phyloP scores from a whole-genome alignment of 2,888 invertebrate genomes.

The Rhopalosiphum nymphaeae region DNA sequence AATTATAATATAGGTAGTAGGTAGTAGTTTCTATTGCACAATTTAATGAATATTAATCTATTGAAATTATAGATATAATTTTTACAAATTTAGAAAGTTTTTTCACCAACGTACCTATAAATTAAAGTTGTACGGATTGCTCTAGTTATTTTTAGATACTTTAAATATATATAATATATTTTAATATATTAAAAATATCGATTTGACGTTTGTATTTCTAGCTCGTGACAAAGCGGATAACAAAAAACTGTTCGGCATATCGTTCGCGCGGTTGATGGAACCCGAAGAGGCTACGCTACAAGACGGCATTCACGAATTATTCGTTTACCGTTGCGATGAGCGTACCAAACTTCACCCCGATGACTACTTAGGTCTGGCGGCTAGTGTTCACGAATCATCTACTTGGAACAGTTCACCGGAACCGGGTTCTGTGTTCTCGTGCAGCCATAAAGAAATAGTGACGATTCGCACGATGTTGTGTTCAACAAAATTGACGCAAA shows the following conservation, averaged over 20 bases:
- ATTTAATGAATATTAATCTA: not conserved
- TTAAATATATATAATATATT: no score
- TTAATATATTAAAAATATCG: not conserved
- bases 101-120: not conserved
- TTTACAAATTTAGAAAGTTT: not conserved
- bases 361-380: constrained; percentile 72
- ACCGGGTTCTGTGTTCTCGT: constrained; percentile 74
- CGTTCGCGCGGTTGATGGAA: constrained; percentile 91
- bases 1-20: not conserved
- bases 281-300: constrained; percentile 89
- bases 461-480: constrained; percentile 86
- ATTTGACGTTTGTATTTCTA: constrained; percentile 69
- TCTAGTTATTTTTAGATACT: no score
- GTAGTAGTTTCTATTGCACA: not conserved
- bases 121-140: not conserved
- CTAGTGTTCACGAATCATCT: constrained; percentile 70
- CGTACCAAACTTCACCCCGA: constrained; percentile 75
- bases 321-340: constrained; percentile 94
- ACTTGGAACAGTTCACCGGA: constrained; percentile 73
- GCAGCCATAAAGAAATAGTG: constrained; percentile 88
- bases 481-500: constrained; percentile 97
- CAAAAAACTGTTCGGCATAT: constrained; percentile 91
- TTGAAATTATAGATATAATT: not conserved
- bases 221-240: constrained; percentile 88
- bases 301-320: constrained; percentile 90